These are phyloP conservation scores for Lasioglossum figueresi DNA, from an alignment of 2,888 invertebrate species.

Conservation along the genomic window DNA sequence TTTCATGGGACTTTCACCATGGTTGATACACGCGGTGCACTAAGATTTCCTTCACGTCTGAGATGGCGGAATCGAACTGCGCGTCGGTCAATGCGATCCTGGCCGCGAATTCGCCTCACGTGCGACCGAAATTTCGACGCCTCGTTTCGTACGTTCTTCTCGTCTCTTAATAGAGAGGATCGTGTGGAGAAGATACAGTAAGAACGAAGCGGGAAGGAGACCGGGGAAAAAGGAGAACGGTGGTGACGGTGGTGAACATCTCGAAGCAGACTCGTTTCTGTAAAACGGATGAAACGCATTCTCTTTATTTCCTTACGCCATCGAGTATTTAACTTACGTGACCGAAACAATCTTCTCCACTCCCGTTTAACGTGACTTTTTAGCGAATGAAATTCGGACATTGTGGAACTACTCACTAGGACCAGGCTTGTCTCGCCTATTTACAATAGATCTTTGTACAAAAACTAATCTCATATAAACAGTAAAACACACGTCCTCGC, in stretches of 20 bases:
- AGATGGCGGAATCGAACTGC: conserved; percentile 25
- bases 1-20: conserved; percentile 43
- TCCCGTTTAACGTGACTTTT: conserved; percentile 39
- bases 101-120: conserved; percentile 61
- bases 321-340: conserved; percentile 68
- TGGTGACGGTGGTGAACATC: neutral
- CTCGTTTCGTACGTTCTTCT: conserved; percentile 52
- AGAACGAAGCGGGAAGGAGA: neutral
- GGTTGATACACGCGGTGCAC: neutral
- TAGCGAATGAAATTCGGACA: conserved; percentile 76
- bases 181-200: neutral
- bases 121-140: conserved; percentile 57
- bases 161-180: conserved; percentile 51
- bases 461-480: conserved; percentile 79
- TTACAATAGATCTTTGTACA: conserved; percentile 81
- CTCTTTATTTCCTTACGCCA: conserved; percentile 72
- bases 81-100: conserved; percentile 45
- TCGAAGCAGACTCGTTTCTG: conserved; percentile 62
- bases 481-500: conserved; percentile 66
- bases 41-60: conserved; percentile 51
- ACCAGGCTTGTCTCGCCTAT: conserved; percentile 74
- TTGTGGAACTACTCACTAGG: conserved; percentile 71
- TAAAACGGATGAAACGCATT: conserved; percentile 81
- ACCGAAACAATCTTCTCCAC: conserved; percentile 55
- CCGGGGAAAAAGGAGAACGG: neutral